These are phyloP conservation scores for Bubo bubo DNA, from an alignment of 2,113 vertebrate species.

Conservation along the genomic window DNA sequence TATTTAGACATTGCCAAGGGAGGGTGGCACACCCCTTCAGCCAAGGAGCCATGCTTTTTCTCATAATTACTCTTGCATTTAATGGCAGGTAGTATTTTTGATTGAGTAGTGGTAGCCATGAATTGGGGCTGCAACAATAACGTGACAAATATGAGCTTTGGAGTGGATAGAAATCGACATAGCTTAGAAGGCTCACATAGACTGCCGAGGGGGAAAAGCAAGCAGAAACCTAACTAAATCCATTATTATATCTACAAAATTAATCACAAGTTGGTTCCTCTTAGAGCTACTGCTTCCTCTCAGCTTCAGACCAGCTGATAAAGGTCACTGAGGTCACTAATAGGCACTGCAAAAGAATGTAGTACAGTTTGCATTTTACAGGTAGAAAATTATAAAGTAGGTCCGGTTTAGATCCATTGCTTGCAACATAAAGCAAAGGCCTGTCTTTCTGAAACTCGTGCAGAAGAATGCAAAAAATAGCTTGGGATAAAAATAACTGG, in stretches of 20 bases:
- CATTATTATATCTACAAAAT: background rate
- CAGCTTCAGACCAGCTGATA: background rate
- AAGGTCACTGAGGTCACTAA: too few relatives aligned
- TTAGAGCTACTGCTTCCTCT: background rate
- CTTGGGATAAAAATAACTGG: background rate
- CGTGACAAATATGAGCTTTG: background rate
- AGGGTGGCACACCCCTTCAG: background rate
- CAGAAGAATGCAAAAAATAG: background rate
- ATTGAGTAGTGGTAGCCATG: background rate
- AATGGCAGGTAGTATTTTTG: background rate
- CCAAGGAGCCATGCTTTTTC: background rate
- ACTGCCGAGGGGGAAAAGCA: background rate
- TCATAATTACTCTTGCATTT: background rate
- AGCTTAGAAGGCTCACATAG: background rate
- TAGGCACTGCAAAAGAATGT: background rate
- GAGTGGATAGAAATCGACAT: background rate
- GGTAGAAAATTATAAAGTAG: background rate
- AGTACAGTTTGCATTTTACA: background rate
- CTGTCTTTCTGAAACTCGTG: background rate
- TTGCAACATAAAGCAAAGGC: background rate
- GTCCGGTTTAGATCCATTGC: rapidly evolving
- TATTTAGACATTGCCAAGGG: background rate
- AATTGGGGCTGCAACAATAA: background rate
- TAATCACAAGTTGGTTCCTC: background rate
- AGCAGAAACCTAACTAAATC: background rate